Percentiles rank a stretch among this genome's conserved stretches.
Conservation (phyloP, 2,888 invertebrate genomes). For the Euclidia mi region DNA sequence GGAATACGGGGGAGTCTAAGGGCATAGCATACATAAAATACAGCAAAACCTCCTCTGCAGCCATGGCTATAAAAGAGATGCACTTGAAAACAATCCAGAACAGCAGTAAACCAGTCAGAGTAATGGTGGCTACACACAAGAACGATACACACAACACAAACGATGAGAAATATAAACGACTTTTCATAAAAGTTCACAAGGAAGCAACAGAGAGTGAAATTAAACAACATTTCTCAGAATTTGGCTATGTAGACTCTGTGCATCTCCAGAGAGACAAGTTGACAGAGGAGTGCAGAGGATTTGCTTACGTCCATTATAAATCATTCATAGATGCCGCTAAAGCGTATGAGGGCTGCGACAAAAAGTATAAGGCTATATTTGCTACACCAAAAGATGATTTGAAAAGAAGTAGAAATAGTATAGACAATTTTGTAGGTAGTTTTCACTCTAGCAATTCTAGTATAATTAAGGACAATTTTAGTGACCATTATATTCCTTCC, state of each 20-base stretch:
- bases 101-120: slow-evolving; percentile 95
- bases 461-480: slow-evolving; percentile 53
- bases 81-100: slow-evolving; percentile 94
- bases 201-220: slow-evolving; percentile 94
- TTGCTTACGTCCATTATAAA: slow-evolving; percentile 96
- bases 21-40: slow-evolving; percentile 98
- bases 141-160: slow-evolving; percentile 69
- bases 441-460: slow-evolving; percentile 56
- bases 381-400: slow-evolving; percentile 94
- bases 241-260: slow-evolving; percentile 95
- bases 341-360: slow-evolving; percentile 97
- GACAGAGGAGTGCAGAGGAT: slow-evolving; percentile 95
- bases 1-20: slow-evolving; percentile 95
- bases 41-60: slow-evolving; percentile 97
- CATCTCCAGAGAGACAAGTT: slow-evolving; percentile 94
- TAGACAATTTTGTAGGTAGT: slow-evolving; percentile 60
- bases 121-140: slow-evolving; percentile 94
- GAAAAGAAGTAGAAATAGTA: slow-evolving; percentile 74
- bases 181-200: slow-evolving; percentile 97
- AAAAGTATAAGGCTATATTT: slow-evolving; percentile 96
- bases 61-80: slow-evolving; percentile 96
- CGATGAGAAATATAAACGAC: slow-evolving; percentile 89
- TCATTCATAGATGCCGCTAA: slow-evolving; percentile 95
- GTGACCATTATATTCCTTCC: slow-evolving; percentile 40
- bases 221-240: slow-evolving; percentile 94